phyloP scores from a whole-genome alignment of 1,140 invertebrate species.

The Bradysia coprophila region DNA sequence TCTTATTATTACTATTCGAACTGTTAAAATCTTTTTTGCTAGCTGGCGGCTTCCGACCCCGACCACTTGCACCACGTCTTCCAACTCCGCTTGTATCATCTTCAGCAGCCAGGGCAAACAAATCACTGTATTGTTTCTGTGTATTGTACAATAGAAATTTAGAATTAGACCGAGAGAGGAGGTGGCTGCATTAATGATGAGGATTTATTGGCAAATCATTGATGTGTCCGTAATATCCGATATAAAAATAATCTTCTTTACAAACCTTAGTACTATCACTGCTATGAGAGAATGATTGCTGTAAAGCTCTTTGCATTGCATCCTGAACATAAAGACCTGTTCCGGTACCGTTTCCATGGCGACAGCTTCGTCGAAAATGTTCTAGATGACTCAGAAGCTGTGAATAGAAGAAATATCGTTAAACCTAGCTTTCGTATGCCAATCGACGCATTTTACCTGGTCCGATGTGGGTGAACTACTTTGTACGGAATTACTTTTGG shows the following conservation, averaged over 20 bases:
- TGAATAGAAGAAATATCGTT: conserved; percentile 4
- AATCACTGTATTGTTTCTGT: conserved; percentile 77
- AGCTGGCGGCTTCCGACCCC: conserved; percentile 18
- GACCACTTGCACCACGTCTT: conserved; percentile 17
- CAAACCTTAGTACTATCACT: conserved; percentile 47
- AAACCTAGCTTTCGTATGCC: background rate
- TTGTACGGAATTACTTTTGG: conserved; percentile 38
- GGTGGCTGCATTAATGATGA: no score
- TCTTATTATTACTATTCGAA: conserved; percentile 11
- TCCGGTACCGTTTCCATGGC: conserved; percentile 32
- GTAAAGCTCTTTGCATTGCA: conserved; percentile 74
- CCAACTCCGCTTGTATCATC: conserved; percentile 39
- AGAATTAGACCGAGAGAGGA: no score
- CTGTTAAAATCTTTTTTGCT: conserved; percentile 20
- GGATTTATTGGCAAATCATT: no score
- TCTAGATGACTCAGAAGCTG: conserved; percentile 84
- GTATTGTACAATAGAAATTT: no score
- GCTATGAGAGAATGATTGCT: conserved; percentile 56
- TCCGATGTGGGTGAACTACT: conserved; percentile 33
- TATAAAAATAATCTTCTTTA: background rate
- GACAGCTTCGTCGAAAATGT: conserved; percentile 61
- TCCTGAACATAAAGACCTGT: conserved; percentile 43
- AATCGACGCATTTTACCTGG: no score
- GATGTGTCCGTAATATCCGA: no score
- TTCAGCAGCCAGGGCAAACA: conserved; percentile 79